phyloP scores from a whole-genome alignment of 1,140 invertebrate genomes.

The Drosophila ananassae region DNA sequence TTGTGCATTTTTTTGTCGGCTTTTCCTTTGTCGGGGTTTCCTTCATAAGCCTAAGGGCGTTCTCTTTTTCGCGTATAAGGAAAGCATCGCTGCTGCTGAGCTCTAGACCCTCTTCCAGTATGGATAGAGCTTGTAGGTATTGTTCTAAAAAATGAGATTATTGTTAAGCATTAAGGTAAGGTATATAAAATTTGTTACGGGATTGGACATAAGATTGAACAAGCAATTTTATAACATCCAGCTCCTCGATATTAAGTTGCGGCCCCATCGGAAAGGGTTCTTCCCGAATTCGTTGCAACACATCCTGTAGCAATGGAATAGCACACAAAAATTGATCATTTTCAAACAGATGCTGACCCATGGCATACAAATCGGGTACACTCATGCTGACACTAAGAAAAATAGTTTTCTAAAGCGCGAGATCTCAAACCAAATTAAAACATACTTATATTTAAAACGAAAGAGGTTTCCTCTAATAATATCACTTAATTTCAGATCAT shows the following conservation, averaged over 20 bases:
- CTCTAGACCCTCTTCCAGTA: not conserved
- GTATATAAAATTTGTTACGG: not conserved
- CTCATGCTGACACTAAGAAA: not conserved
- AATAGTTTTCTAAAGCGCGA: not conserved
- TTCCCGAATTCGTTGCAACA: not conserved
- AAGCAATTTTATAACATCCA: not conserved
- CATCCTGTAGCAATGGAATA: not conserved
- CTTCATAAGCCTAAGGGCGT: not conserved
- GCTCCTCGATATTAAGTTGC: not conserved
- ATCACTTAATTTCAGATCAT: slow-evolving; percentile 93
- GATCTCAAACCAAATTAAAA: not conserved
- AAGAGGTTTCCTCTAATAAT: slow-evolving; percentile 94
- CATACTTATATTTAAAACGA: slow-evolving; percentile 91
- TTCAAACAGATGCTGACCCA: not conserved
- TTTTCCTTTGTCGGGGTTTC: not conserved
- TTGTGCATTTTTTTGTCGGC: not conserved
- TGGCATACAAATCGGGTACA: not conserved
- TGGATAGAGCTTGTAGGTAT: slow-evolving; percentile 24
- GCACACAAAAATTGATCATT: not conserved
- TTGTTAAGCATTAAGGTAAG: not conserved
- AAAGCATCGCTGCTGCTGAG: not conserved
- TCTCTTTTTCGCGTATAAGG: not conserved
- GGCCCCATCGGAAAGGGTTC: not conserved
- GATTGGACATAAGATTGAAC: not conserved
- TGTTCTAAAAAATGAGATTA: not conserved